Evolutionary conservation across 2,888 invertebrate genomes (phyloP).

Genomic region (Phaonia tiefii): DNA sequence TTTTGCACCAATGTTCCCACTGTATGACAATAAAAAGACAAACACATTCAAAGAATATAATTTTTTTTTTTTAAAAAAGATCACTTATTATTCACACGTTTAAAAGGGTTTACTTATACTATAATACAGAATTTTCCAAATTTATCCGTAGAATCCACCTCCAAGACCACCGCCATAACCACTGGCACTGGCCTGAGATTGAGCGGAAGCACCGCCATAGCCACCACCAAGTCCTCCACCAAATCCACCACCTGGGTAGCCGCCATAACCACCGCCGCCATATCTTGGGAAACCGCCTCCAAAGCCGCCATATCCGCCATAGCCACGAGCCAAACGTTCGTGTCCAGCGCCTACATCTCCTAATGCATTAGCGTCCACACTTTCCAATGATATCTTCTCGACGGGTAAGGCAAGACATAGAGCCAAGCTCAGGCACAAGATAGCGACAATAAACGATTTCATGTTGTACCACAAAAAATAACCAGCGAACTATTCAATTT

Average conservation of each 20-base stretch:
- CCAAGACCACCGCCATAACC: no score
- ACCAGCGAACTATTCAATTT: conserved; percentile 20
- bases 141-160: no score
- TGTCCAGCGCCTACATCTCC: conserved; percentile 44
- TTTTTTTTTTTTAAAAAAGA: no score
- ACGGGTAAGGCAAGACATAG: conserved; percentile 37
- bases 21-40: no score
- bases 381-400: conserved; percentile 35
- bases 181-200: no score
- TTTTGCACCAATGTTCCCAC: no score
- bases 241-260: background rate
- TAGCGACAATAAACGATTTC: conserved; percentile 18
- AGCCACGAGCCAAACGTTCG: conserved; percentile 57
- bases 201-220: conserved; percentile 19
- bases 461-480: background rate
- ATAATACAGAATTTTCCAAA: conserved; percentile 40
- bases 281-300: conserved; percentile 30
- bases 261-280: conserved; percentile 30
- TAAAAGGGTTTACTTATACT: no score
- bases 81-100: no score
- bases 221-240: conserved; percentile 5
- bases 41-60: no score
- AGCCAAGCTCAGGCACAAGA: conserved; percentile 20
- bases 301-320: conserved; percentile 33
- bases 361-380: conserved; percentile 14